Base-by-base conservation (phyloP, 2,888 invertebrate genomes). In the Monochamus alternatus region DNA sequence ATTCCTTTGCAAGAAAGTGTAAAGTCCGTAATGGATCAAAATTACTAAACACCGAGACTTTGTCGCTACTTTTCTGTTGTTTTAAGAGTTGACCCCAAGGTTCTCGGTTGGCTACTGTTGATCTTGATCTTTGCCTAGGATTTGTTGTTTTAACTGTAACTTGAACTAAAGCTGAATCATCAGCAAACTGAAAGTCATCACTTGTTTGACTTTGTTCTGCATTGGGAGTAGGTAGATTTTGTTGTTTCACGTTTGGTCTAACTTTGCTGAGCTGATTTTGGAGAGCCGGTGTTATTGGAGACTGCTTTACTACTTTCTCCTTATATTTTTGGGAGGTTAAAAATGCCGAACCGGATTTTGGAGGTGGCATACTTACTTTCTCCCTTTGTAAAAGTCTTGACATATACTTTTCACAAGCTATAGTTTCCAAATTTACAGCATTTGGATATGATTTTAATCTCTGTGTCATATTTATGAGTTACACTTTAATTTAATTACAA, bases 1-100 rank as follows among this genome's bases (percentile, higher is more conserved):
- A 79, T 78, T 89, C 89, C 75, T 86, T 87, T 3, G 87, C 85
- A 47, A 89, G 81, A 81, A 89, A 89, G 81, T 89, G 89, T 68
- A 89, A 75, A 3, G 88, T 89, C 8, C 88, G 80, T 68, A 89
- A 81, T 0, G 89, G 89, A 81, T 89, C 89, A 80, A 87, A 89
- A 77, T 83, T 85, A 69, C 84, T 85, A 79, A 88, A 89, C 22
- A 84, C 80, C 10, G 87, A 86, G 47, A 84, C 76, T 75, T 82
- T 82, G 32, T 84, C 85, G 44, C 84, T 84, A 60, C 81, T 83
- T 71, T 79, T 82, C 52, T 83, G 82, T 59, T 80, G 78, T 74
- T 83, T 84, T 67, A 89, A 80, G 84, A 81, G 73, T 82, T 85
- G 77, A 76, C 84, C 87, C 89, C 84, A 84, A 7, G 83, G 82